Evolutionary conservation across 2,888 invertebrate genomes (phyloP), one percentile per base, ranked within the genome.

Genomic region (Pantelozetes paolii): DNA sequence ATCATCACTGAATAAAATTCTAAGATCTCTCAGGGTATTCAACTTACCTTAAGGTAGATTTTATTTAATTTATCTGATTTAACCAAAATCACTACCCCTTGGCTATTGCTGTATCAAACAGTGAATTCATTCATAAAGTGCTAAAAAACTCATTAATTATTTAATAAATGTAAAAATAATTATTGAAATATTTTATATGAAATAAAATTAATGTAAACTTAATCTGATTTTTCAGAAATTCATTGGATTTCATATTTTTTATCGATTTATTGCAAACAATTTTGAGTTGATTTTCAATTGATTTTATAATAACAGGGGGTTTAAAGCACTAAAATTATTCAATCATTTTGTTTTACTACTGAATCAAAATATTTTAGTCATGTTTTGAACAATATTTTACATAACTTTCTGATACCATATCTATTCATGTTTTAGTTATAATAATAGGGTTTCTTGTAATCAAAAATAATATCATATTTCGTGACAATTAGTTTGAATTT

Each of bases 401-500:
- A 8, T 36, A n/a, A n/a, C 11, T 36, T 36, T 36, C 11, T 36
- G 11, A 36, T 36, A 36, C 36, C 5, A 36, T 8, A 36, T 36
- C 11, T 36, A 36, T 36, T 36, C 36, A 36, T 36, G 36, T 36
- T 36, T 36, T 36, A 36, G 36, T 36, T 36, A 8, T 5, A 20
- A 50, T 45, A 45, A 18, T 45, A 50, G n/a, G n/a, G 20, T n/a
- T 50, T 9, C 6, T 3, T 50, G 8, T n/a, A 2, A n/a, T 50
- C 20, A 5, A n/a, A 6, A 15, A 50, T 50, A n/a, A 50, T n/a
- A 45, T 50, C 50, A 50, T 50, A 50, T 50, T 18, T 50, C 50
- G 50, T 50, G 50, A 50, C 50, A 50, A 50, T 50, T 20, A n/a
- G n/a, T n/a, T n/a, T n/a, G n/a, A n/a, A 50, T 50, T 50, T n/a